A percentile compares a stretch with the other conserved stretches of the same genome.
Conservation (phyloP, 2,113 vertebrate genomes). For the Ailuropoda melanoleuca region DNA sequence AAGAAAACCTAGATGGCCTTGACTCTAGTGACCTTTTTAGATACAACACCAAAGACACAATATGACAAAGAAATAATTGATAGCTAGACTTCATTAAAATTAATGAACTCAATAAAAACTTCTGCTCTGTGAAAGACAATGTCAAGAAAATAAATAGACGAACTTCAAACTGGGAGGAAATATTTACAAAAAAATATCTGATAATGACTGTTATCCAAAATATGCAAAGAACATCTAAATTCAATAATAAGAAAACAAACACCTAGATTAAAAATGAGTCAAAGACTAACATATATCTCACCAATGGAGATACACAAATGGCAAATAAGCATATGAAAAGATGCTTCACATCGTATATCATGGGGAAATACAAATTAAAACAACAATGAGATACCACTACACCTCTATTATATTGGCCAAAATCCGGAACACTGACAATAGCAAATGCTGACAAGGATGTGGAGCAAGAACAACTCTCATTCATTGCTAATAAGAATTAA, state of each 20-base stretch:
- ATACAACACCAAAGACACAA: not conserved
- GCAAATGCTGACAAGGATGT: not conserved
- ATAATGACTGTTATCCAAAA: not conserved
- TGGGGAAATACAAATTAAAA: not conserved
- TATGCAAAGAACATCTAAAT: not conserved
- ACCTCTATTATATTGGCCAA: not conserved
- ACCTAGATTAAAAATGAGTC: not conserved
- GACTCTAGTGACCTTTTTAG: not conserved
- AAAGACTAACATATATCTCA: not conserved
- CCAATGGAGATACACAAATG: not conserved
- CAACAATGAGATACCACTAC: not conserved
- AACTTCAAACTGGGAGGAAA: not conserved
- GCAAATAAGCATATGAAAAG: not conserved
- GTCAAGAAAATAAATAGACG: not conserved
- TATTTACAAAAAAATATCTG: not conserved
- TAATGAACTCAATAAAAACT: not conserved
- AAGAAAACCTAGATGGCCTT: not conserved
- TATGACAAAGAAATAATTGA: not conserved
- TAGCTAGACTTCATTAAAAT: not conserved
- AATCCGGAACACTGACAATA: not conserved
- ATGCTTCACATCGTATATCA: not conserved
- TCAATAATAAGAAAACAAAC: not conserved
- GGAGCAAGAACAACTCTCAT: not conserved
- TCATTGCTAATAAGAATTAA: not conserved
- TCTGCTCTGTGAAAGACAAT: not conserved